phyloP scores from a whole-genome alignment of 2,113 vertebrate species.

The Grantiella picta region DNA sequence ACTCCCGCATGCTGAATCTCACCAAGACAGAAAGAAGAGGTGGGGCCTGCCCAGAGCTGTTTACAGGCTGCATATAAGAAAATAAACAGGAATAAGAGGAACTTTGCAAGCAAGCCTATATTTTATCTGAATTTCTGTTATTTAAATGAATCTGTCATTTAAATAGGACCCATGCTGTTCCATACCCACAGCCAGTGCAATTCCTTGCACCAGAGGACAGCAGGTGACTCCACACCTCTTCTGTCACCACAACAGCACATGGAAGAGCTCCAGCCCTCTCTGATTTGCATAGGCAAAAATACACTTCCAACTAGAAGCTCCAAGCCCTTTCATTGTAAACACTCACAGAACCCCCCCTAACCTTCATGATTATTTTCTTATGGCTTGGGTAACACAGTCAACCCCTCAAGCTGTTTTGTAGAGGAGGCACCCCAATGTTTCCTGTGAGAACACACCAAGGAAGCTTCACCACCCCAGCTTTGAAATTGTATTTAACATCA shows the following conservation, averaged over 20 bases:
- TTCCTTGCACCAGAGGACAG: neutral
- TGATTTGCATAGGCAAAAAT: neutral
- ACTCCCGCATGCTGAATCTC: neutral
- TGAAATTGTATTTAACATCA: neutral
- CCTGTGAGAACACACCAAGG: neutral
- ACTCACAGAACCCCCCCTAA: neutral
- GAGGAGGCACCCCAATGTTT: neutral
- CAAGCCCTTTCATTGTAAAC: neutral
- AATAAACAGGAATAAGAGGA: neutral
- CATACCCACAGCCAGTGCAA: accelerated
- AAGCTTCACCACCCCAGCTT: neutral
- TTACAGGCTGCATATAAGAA: neutral
- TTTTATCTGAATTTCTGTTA: neutral
- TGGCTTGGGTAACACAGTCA: neutral
- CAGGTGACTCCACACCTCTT: neutral
- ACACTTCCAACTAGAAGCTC: neutral
- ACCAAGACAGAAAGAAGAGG: neutral
- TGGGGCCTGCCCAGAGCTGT: neutral
- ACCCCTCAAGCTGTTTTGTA: neutral
- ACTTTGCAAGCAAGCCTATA: neutral
- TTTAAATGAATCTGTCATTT: neutral
- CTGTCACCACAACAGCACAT: neutral
- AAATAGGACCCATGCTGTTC: neutral
- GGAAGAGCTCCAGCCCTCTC: neutral
- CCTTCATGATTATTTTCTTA: neutral